Evolutionary conservation across 2,888 invertebrate species (phyloP), one percentile per base, ranked within the genome.

Genomic region (Belgica antarctica): DNA sequence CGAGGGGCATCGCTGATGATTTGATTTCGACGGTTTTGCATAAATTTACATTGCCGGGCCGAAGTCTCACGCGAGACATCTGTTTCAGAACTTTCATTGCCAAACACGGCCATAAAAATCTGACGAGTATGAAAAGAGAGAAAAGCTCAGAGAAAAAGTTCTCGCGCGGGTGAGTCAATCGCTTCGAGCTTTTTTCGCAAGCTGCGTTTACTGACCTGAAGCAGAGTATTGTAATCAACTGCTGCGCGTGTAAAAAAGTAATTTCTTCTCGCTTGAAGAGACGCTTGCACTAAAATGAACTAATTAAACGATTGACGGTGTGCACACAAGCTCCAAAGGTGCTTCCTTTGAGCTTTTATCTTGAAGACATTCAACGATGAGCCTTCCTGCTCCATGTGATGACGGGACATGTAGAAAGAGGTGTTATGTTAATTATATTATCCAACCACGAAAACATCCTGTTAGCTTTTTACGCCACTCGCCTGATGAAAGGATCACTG

Each of bases 391-490:
- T n/a, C n/a, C n/a, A n/a, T n/a, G n/a, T n/a, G n/a, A n/a, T n/a
- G n/a, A n/a, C n/a, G n/a, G n/a, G 19, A 52, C n/a, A 22, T 22
- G 52, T 52, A 12, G 52, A 22, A 19, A n/a, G 52, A 52, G 52
- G 52, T n/a, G n/a, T 52, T 52, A 52, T 52, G 52, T 22, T 17
- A 52, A 52, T 52, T 52, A 22, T 52, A 52, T 52, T 17, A 22
- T 12, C 41, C 41, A 52, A 22, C 17, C 52, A 22, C 52, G 8
- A 22, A 12, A 8, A 52, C 22, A 52, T 52, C 52, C 52, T 17
- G 52, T 52, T 52, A n/a, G n/a, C 22, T 22, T 52, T 22, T 52
- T 22, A 52, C 4, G 8, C 2, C 52, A n/a, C 52, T 52, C 22
- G 2, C 22, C 5, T 31, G 52, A 22, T 17, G 7, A 7, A 52